Percentiles rank a stretch among this genome's conserved stretches.
phyloP scores from a whole-genome alignment of 2,797 vertebrate species.

The Balearica regulorum region DNA sequence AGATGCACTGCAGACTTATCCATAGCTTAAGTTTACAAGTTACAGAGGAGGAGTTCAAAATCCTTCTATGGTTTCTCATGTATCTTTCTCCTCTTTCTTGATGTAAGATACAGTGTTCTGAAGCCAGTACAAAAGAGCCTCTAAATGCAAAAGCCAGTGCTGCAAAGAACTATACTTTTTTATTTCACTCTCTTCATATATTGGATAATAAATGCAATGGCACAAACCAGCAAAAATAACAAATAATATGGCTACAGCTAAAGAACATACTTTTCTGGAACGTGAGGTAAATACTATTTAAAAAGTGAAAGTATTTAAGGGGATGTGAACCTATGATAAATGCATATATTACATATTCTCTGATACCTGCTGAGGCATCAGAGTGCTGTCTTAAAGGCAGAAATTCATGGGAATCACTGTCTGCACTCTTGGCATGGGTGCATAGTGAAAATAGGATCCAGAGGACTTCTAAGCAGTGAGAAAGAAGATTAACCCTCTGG shows the following conservation, averaged over 20 bases:
- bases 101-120: neutral
- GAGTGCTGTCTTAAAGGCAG: neutral
- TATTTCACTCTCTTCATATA: neutral
- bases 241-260: neutral
- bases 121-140: neutral
- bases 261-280: neutral
- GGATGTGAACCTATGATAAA: neutral
- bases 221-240: neutral
- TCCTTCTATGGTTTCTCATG: neutral
- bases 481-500: constrained; percentile 3
- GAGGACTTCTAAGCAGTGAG: neutral
- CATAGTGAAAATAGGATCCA: neutral
- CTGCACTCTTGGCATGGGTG: neutral
- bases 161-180: neutral
- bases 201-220: neutral
- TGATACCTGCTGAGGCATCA: neutral
- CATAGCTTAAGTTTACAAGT: neutral
- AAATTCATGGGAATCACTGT: neutral
- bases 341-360: neutral
- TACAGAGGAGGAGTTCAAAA: neutral
- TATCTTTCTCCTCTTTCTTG: neutral
- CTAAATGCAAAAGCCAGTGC: neutral
- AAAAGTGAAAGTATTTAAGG: neutral
- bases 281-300: constrained; percentile 22
- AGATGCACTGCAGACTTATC: neutral